These are phyloP conservation scores for Forficula auricularia DNA, from an alignment of 1,140 invertebrate genomes.

Conservation along the genomic window DNA sequence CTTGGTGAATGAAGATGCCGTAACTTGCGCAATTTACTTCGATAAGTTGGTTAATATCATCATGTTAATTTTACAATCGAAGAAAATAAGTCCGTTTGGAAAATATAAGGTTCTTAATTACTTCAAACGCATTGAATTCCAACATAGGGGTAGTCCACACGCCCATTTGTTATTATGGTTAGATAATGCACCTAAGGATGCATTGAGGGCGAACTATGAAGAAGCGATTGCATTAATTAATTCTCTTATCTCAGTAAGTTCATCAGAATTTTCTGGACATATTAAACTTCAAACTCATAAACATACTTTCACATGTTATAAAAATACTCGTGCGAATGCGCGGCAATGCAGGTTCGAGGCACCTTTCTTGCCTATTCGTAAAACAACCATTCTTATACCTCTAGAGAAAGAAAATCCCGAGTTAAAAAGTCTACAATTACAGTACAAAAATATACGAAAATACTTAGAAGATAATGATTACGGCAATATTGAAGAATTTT, in stretches of 20 bases:
- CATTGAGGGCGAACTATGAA: slow-evolving; percentile 18
- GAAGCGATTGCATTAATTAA: slow-evolving; percentile 17
- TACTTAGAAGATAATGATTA: too few species aligned
- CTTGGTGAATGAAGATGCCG: too few species aligned
- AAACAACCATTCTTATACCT: too few species aligned
- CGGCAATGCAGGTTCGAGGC: slow-evolving; percentile 22
- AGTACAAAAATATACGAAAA: too few species aligned
- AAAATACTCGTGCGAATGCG: slow-evolving; percentile 19
- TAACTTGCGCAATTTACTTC: too few species aligned
- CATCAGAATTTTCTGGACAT: too few species aligned
- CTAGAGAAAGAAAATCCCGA: too few species aligned
- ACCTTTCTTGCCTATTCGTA: slow-evolving; percentile 16
- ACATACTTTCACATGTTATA: slow-evolving; percentile 22
- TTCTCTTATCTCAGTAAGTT: too few species aligned
- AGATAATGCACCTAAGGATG: slow-evolving; percentile 18
- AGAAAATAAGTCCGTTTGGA: slow-evolving; percentile 14
- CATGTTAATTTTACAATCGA: too few species aligned
- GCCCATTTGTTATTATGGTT: slow-evolving; percentile 21
- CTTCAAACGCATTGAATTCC: slow-evolving; percentile 26
- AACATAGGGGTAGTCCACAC: slow-evolving; percentile 26
- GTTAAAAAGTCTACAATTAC: too few species aligned
- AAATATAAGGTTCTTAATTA: slow-evolving; percentile 17
- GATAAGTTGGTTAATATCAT: too few species aligned
- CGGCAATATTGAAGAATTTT: too few species aligned
- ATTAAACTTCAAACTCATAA: slow-evolving; percentile 20